These are phyloP conservation scores for Cantharis flavilabris DNA, from an alignment of 2,888 invertebrate species.

Conservation along the genomic window DNA sequence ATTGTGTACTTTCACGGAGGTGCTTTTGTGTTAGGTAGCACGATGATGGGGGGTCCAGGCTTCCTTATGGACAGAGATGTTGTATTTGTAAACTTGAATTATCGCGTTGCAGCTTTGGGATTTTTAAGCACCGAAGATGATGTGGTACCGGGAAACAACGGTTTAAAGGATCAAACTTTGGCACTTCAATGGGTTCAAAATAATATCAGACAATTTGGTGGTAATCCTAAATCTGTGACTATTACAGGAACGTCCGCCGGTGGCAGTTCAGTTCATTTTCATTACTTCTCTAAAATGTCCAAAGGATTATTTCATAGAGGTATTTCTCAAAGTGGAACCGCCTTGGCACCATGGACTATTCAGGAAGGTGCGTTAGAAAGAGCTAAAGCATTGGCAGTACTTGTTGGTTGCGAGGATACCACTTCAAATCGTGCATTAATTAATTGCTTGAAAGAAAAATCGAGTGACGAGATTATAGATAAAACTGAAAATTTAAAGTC, in stretches of 20 bases:
- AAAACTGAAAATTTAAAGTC: slow-evolving; percentile 38
- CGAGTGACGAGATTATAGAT: slow-evolving; percentile 41
- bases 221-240: slow-evolving; percentile 50
- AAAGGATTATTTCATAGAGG: slow-evolving; percentile 61
- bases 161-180: slow-evolving; percentile 56
- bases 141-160: slow-evolving; percentile 56
- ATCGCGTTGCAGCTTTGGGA: neutral
- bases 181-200: slow-evolving; percentile 50
- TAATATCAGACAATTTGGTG: slow-evolving; percentile 50
- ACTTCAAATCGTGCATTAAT: slow-evolving; percentile 61
- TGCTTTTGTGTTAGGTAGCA: slow-evolving; percentile 37
- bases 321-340: slow-evolving; percentile 72
- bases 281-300: slow-evolving; percentile 49
- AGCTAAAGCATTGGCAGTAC: slow-evolving; percentile 61
- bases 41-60: slow-evolving; percentile 49
- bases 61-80: neutral
- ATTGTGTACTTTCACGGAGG: neutral
- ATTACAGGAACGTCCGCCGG: slow-evolving; percentile 50
- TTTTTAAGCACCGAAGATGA: neutral
- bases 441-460: slow-evolving; percentile 65
- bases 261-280: slow-evolving; percentile 49
- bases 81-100: neutral
- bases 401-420: slow-evolving; percentile 65
- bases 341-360: slow-evolving; percentile 62
- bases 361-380: slow-evolving; percentile 62